Percentiles rank a stretch among this genome's conserved stretches.
phyloP scores from a whole-genome alignment of 1,140 invertebrate species.

The Leptinotarsa defecta region DNA sequence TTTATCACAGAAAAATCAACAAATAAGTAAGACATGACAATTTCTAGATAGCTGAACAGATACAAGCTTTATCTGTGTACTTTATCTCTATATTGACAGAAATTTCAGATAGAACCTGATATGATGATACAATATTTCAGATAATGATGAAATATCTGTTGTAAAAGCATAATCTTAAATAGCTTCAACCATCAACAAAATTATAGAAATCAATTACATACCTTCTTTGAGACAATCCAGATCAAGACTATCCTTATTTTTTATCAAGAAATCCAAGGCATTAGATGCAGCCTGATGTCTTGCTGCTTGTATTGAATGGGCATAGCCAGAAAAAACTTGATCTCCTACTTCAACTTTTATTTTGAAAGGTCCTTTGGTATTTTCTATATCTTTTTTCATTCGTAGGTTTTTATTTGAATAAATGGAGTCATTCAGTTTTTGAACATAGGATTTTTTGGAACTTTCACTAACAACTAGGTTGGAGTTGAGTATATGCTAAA shows the following conservation, averaged over 20 bases:
- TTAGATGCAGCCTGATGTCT: conserved; percentile 47
- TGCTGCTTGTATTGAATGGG: conserved; percentile 44
- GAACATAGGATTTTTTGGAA: conserved; percentile 38
- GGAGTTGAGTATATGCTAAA: conserved; percentile 10
- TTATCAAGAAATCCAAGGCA: conserved; percentile 40
- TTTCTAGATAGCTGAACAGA: no score
- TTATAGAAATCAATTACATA: conserved; percentile 13
- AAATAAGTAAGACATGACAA: no score
- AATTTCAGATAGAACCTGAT: no score
- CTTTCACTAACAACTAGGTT: conserved; percentile 15
- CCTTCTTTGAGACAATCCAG: conserved; percentile 39
- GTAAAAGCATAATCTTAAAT: background rate
- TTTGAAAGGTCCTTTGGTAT: conserved; percentile 44
- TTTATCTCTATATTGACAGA: no score
- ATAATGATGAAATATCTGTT: no score
- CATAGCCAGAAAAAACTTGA: conserved; percentile 40
- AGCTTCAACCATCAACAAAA: background rate
- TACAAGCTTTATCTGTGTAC: no score
- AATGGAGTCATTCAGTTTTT: conserved; percentile 42
- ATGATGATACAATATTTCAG: no score
- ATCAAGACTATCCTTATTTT: conserved; percentile 27
- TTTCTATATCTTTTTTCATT: conserved; percentile 33
- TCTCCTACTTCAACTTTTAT: conserved; percentile 42
- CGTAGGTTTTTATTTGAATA: conserved; percentile 33
- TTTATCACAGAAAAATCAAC: no score